Evolutionary conservation across 1,140 invertebrate genomes (phyloP).

Genomic region (Epicauta chinensis): DNA sequence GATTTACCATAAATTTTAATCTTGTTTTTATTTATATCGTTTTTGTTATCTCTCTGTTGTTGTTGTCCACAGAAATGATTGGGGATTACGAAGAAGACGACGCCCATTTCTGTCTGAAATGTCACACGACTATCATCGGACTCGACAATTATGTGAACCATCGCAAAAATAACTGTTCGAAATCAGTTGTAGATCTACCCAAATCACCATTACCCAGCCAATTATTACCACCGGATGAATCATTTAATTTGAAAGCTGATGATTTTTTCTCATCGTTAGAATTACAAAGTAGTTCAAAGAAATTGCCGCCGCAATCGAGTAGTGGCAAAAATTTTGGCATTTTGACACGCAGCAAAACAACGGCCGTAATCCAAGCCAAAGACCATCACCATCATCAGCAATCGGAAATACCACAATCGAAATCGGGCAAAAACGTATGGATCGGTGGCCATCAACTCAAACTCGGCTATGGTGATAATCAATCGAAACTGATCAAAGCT

Average conservation of each 20-base stretch:
- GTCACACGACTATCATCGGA: conserved; percentile 67
- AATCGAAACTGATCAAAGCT: conserved; percentile 55
- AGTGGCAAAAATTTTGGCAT: conserved; percentile 44
- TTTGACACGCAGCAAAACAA: conserved; percentile 44
- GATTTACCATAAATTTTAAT: conserved; percentile 5
- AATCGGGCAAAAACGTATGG: conserved; percentile 49
- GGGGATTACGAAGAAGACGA: conserved; percentile 68
- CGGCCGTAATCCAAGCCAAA: conserved; percentile 38
- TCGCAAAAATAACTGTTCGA: conserved; percentile 57
- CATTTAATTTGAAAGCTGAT: conserved; percentile 62
- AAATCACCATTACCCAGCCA: conserved; percentile 43
- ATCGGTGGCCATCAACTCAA: conserved; percentile 52
- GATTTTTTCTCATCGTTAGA: conserved; percentile 81
- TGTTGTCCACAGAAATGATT: conserved; percentile 35
- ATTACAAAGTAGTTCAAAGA: conserved; percentile 67
- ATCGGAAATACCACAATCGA: conserved; percentile 41
- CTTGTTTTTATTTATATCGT: neutral
- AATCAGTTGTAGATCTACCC: conserved; percentile 37
- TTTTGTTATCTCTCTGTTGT: neutral
- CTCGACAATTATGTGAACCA: conserved; percentile 77
- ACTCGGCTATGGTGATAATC: conserved; percentile 47
- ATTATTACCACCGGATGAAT: conserved; percentile 31
- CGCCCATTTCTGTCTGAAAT: conserved; percentile 79
- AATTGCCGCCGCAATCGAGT: conserved; percentile 38
- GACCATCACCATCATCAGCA: conserved; percentile 18